Evolutionary conservation across 1,140 invertebrate species (phyloP).

Genomic region (Drosophila chauvacae): DNA sequence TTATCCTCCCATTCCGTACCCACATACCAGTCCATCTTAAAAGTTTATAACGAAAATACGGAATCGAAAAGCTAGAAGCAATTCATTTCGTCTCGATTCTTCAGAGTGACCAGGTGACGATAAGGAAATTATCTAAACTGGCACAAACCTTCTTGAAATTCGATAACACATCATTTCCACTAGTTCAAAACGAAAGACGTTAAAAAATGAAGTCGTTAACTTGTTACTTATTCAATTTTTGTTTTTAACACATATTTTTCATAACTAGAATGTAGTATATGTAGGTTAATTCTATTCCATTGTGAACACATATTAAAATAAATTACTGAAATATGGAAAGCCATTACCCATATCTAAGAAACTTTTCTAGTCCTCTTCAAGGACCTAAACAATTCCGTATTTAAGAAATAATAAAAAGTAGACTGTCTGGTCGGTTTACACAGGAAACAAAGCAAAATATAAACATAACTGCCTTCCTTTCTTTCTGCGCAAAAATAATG

Average conservation of each 20-base stretch:
- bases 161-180: not conserved
- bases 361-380: too few species aligned
- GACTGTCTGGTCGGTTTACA: not conserved
- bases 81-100: not conserved
- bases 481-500: not conserved
- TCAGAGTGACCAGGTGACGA: not conserved
- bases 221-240: too few species aligned
- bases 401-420: too few species aligned
- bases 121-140: not conserved
- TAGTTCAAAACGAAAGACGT: too few species aligned
- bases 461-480: not conserved
- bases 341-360: too few species aligned
- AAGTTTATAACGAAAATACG: not conserved
- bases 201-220: too few species aligned
- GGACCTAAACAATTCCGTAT: too few species aligned
- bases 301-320: too few species aligned
- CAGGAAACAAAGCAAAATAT: not conserved
- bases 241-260: too few species aligned
- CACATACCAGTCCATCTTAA: slow-evolving; percentile 76
- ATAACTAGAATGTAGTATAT: too few species aligned
- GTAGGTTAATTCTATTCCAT: too few species aligned
- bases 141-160: not conserved
- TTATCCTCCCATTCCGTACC: slow-evolving; percentile 69
- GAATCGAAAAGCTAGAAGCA: not conserved
- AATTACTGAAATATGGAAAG: too few species aligned